phyloP scores from a whole-genome alignment of 2,888 invertebrate species.

The Sphinx pinastri region DNA sequence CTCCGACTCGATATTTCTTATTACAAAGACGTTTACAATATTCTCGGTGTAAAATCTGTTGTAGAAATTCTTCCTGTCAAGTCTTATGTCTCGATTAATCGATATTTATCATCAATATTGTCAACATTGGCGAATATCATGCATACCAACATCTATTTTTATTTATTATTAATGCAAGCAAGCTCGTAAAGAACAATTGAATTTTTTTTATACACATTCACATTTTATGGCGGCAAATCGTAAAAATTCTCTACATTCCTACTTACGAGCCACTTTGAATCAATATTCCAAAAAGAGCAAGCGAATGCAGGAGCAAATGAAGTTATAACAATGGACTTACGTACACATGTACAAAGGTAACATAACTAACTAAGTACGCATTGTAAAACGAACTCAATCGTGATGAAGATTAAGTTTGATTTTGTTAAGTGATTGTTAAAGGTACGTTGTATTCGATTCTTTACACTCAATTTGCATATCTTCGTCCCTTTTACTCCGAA shows the following conservation, averaged over 20 bases:
- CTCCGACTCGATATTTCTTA: background rate
- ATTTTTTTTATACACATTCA: slow-evolving; percentile 37
- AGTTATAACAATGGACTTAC: slow-evolving; percentile 75
- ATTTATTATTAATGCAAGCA: slow-evolving; percentile 3
- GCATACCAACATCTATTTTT: slow-evolving; percentile 19
- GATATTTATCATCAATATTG: background rate
- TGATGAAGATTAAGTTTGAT: background rate
- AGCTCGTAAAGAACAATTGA: slow-evolving; percentile 29
- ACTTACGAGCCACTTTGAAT: slow-evolving; percentile 76
- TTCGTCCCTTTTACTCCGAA: slow-evolving; percentile 62
- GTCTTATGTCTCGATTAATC: background rate
- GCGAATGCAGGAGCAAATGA: slow-evolving; percentile 71
- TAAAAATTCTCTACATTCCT: slow-evolving; percentile 76
- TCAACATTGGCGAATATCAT: background rate
- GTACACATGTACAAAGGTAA: slow-evolving; percentile 37
- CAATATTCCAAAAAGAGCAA: slow-evolving; percentile 75
- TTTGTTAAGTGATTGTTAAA: background rate
- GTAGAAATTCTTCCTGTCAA: background rate
- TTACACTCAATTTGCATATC: slow-evolving; percentile 62
- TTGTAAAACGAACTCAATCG: slow-evolving; percentile 19
- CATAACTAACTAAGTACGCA: slow-evolving; percentile 36
- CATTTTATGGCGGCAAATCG: slow-evolving; percentile 64
- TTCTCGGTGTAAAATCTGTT: background rate
- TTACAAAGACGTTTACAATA: background rate
- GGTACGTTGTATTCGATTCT: slow-evolving; percentile 25